Evolutionary conservation across 2,113 vertebrate species (phyloP).

Genomic region (Xiphophorus maculatus): DNA sequence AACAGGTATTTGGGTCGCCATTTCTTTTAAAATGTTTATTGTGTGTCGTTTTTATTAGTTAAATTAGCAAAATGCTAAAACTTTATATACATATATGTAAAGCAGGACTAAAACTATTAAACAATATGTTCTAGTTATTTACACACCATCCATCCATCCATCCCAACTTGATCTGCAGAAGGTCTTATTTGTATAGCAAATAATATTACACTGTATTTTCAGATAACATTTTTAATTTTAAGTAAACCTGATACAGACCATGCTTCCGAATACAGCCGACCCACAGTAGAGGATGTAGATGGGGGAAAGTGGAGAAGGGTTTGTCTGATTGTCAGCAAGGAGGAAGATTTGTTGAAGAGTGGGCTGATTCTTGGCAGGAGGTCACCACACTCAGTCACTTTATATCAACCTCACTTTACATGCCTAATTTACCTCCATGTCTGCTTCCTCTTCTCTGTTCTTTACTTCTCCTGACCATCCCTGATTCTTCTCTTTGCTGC

Average conservation of each 20-base stretch:
- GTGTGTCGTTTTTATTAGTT: too few relatives aligned
- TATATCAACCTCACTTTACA: conserved; percentile 77
- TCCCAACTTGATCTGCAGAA: background rate
- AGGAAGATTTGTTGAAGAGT: conserved; percentile 58
- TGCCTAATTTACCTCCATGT: conserved; percentile 68
- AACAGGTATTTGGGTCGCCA: too few relatives aligned
- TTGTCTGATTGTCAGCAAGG: conserved; percentile 44
- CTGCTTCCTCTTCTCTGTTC: conserved; percentile 22
- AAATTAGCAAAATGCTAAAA: too few relatives aligned
- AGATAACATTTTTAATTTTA: background rate
- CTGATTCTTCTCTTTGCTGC: conserved; percentile 9
- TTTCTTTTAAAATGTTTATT: too few relatives aligned
- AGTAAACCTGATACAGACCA: background rate
- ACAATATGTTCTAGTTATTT: too few relatives aligned
- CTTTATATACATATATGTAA: too few relatives aligned
- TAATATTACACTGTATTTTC: background rate
- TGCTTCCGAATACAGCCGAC: conserved; percentile 9
- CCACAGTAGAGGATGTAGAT: conserved; percentile 4
- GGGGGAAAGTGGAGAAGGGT: conserved; percentile 28
- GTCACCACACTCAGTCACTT: conserved; percentile 78
- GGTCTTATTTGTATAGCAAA: background rate
- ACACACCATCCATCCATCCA: background rate
- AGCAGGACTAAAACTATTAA: too few relatives aligned
- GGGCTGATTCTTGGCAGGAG: conserved; percentile 67
- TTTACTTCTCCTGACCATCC: conserved; percentile 18